Base-by-base conservation (phyloP, 2,113 vertebrate genomes). In the Xiphophorus couchianus region DNA sequence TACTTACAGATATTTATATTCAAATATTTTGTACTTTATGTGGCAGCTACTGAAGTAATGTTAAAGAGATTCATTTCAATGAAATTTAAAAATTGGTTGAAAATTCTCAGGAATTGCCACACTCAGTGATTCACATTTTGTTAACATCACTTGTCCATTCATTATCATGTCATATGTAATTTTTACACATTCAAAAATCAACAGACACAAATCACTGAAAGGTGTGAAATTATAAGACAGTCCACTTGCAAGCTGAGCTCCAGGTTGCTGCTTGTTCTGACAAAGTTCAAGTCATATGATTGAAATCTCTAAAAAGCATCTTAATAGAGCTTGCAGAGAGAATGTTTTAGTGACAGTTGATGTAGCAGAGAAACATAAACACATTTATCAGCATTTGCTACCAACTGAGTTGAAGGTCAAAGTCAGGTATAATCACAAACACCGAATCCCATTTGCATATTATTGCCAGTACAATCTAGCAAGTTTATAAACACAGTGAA, bases 261-360 rank as follows among this genome's bases (percentile, higher is more conserved):
- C 14, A 54, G 42, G 71, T 31, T 5, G 6, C 19, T 44, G 37
- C 39, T n/a, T 64, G 61, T 48, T 30, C 10, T 4, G 30, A 28
- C 62, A 4, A 5, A 19, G 13, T 25, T 63, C 37, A 22, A 14
- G 37, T 22, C 4, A 72, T 13, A 12, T 61, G n/a, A 71, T 15
- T 70, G 25, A 71, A 66, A 33, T 8, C 15, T 62, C 28, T 37
- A 44, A 33, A 9, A 17, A 30, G 27, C 4, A 42, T 3, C 15
- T 71, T 60, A 27, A 39, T 63, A 2, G 42, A 51, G 39, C 12
- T 58, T 74, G 31, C 14, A 27, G 25, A 14, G 25, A 60, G 48
- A 48, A 25, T 67, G 69, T 72, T 73, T 61, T 9, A 5, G 29
- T 33, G 68, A n/a, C 67, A 77, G 60, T 30, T 64, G 2, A 64